Evolutionary conservation across 1,140 invertebrate genomes (phyloP).

Genomic region (Camponotus vicinus): DNA sequence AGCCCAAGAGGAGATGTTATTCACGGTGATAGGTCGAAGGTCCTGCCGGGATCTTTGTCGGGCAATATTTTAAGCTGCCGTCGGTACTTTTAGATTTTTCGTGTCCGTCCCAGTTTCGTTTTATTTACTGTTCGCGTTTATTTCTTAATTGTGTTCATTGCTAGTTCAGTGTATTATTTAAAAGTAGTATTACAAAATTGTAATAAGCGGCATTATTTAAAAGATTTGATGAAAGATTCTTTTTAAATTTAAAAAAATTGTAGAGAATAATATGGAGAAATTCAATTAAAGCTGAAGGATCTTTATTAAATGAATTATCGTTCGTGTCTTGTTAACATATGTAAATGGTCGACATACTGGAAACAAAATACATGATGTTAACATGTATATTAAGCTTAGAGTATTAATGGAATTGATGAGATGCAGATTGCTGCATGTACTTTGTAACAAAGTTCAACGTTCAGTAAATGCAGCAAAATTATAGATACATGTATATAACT

Average conservation of each 20-base stretch:
- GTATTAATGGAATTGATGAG: constrained; percentile 40
- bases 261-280: background rate
- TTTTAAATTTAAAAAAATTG: background rate
- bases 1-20: constrained; percentile 43
- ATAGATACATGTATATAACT: constrained; percentile 33
- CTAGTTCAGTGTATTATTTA: constrained; percentile 6
- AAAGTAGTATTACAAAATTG: background rate
- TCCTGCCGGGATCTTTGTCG: constrained; percentile 46
- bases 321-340: background rate
- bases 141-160: background rate
- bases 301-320: constrained; percentile 8
- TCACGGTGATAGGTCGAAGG: constrained; percentile 45
- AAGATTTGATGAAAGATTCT: background rate
- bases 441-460: constrained; percentile 29
- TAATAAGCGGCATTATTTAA: constrained; percentile 26
- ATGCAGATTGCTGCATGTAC: constrained; percentile 52
- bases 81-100: constrained; percentile 10
- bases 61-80: constrained; percentile 50
- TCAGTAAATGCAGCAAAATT: constrained; percentile 43
- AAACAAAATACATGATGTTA: background rate
- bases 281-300: background rate
- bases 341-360: constrained; percentile 1
- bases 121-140: constrained; percentile 5
- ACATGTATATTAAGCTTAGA: constrained; percentile 13
- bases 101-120: constrained; percentile 11